Conservation (phyloP, 2,113 vertebrate species). For the Pterophyllum scalare region DNA sequence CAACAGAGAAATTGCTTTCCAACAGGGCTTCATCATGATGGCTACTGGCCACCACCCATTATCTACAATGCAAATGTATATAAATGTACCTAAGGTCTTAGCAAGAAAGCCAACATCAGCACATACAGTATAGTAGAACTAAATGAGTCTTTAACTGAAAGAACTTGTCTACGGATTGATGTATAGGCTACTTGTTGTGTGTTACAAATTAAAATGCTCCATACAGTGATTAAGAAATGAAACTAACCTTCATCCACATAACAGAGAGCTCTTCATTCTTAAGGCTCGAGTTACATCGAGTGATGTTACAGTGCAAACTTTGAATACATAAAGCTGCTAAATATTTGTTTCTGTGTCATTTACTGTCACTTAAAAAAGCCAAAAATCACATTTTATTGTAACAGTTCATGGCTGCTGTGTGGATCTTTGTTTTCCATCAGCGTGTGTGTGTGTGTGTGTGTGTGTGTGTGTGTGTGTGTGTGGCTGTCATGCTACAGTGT, state of each 20-base stretch:
- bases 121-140: neutral
- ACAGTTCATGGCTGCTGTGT: neutral
- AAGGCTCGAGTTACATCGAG: neutral
- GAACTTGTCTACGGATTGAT: neutral
- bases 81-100: neutral
- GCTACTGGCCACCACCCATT: neutral
- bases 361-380: neutral
- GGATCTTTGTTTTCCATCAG: neutral
- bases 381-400: too few species aligned
- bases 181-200: neutral
- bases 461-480: neutral
- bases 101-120: neutral
- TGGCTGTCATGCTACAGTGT: neutral
- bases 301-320: neutral
- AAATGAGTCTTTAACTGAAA: neutral
- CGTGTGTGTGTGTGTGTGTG: too few species aligned
- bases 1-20: neutral
- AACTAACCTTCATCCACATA: neutral
- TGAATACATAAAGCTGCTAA: neutral
- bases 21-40: neutral
- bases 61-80: neutral
- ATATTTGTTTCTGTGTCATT: neutral
- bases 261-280: neutral
- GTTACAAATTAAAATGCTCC: neutral
- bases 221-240: neutral